These are phyloP conservation scores for Pachypeltis micranthus DNA, from an alignment of 1,140 invertebrate genomes.

Conservation along the genomic window DNA sequence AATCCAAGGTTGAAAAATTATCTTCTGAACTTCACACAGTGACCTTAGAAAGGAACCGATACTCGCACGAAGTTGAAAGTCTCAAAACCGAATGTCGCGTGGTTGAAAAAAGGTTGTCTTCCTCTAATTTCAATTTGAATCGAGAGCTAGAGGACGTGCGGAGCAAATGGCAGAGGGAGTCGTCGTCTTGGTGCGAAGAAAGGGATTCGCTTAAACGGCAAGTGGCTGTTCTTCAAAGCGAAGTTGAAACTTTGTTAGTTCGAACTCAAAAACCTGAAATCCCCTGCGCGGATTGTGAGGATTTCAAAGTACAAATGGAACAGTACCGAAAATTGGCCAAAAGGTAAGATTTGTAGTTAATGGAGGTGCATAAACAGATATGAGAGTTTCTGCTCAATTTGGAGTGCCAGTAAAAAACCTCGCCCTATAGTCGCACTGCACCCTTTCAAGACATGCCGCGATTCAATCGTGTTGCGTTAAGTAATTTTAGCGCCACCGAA, in stretches of 20 bases:
- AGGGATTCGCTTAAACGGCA: neutral
- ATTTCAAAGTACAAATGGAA: neutral
- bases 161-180: neutral
- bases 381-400: too few species aligned
- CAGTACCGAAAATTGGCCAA: neutral
- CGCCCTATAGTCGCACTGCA: too few species aligned
- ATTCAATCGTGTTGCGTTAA: too few species aligned
- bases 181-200: neutral
- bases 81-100: neutral
- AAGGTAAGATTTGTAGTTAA: neutral
- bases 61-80: neutral
- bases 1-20: neutral
- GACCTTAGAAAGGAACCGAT: slow-evolving; percentile 2
- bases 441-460: too few species aligned
- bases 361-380: too few species aligned
- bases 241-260: neutral
- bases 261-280: neutral
- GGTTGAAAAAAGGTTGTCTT: neutral
- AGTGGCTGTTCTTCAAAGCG: neutral
- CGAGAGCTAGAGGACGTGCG: neutral
- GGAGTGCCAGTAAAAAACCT: too few species aligned
- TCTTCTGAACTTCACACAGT: neutral
- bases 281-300: slow-evolving; percentile 1
- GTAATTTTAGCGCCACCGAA: too few species aligned
- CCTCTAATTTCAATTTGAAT: neutral